A percentile compares a stretch with the other conserved stretches of the same genome.
Conservation (phyloP, 1,140 invertebrate species). For the Argopecten irradians region DNA sequence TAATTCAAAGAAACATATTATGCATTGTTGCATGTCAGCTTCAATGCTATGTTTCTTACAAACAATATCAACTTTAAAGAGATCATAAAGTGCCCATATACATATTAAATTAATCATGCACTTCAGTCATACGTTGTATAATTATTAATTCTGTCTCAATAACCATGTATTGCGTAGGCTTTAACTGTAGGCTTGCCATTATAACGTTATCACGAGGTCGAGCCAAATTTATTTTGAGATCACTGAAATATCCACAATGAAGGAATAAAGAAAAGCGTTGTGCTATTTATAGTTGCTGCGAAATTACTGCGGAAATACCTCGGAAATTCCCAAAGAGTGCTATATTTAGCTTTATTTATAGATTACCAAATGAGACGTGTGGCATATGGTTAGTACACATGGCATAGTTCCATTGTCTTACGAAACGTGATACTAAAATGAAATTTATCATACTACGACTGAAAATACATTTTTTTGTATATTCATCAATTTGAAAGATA, state of each 20-base stretch:
- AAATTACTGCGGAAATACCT: background rate
- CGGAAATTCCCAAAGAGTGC: background rate
- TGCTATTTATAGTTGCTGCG: background rate
- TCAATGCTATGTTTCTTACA: too few species aligned
- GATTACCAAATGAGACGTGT: background rate
- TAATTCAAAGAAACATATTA: too few species aligned
- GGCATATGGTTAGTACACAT: background rate
- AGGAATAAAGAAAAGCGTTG: background rate
- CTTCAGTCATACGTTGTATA: too few species aligned
- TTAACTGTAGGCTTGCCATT: background rate
- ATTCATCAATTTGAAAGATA: too few species aligned
- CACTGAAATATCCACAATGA: background rate
- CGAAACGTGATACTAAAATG: too few species aligned
- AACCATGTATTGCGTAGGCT: background rate
- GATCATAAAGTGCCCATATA: too few species aligned
- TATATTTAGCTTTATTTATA: background rate
- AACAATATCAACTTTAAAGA: too few species aligned
- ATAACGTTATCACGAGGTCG: background rate
- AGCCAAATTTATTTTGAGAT: background rate
- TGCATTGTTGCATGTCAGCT: too few species aligned
- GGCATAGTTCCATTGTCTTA: too few species aligned
- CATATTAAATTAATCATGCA: too few species aligned
- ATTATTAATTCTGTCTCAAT: too few species aligned
- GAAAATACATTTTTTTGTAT: too few species aligned
- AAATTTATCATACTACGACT: background rate